Evolutionary conservation across 1,140 invertebrate species (phyloP).

Genomic region (Procambarus clarkii): DNA sequence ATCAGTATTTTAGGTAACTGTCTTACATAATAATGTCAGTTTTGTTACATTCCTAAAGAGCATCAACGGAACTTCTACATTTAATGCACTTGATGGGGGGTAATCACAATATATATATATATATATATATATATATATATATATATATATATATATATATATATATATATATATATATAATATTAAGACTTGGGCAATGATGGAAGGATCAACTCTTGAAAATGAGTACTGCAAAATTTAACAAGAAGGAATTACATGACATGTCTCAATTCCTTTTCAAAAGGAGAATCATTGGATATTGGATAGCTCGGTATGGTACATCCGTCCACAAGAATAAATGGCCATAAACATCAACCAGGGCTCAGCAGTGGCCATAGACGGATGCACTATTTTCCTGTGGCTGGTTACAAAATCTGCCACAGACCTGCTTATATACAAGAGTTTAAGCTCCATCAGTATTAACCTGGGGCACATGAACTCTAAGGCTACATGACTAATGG

Average conservation of each 20-base stretch:
- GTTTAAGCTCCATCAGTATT: neutral
- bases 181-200: neutral
- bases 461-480: neutral
- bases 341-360: neutral
- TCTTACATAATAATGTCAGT: too few relatives aligned
- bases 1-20: too few relatives aligned
- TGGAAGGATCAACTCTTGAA: neutral
- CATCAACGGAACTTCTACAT: neutral
- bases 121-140: too few relatives aligned
- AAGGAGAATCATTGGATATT: neutral
- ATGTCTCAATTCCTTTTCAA: neutral
- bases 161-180: too few relatives aligned
- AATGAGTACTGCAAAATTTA: neutral
- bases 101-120: too few relatives aligned
- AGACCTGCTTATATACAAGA: neutral
- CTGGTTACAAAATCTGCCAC: neutral
- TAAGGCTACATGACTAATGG: neutral
- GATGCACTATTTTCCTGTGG: neutral
- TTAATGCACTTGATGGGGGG: neutral
- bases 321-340: neutral
- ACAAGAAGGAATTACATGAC: too few relatives aligned
- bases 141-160: too few relatives aligned
- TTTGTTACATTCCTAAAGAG: too few relatives aligned
- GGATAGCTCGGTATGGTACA: neutral
- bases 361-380: neutral